Conservation (phyloP, 2,797 vertebrate genomes). For the Coregonus sp. region DNA sequence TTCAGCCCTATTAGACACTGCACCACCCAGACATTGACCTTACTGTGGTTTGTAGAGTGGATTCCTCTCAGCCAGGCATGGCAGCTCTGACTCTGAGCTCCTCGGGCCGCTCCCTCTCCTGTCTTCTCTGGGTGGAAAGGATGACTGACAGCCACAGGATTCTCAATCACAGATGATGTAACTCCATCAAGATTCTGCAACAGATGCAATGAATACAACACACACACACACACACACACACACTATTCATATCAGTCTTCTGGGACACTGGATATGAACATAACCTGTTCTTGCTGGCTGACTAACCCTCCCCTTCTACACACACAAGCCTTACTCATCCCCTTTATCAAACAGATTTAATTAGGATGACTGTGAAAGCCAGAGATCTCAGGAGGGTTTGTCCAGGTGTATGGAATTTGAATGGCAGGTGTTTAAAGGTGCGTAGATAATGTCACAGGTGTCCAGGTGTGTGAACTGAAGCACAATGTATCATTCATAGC, state of each 20-base stretch:
- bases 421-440: conserved; percentile 16
- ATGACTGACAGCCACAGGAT: conserved; percentile 61
- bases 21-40: conserved; percentile 23
- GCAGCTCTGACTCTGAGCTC: conserved; percentile 55
- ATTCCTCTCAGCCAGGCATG: conserved; percentile 64
- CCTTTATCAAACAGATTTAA: conserved; percentile 30
- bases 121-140: conserved; percentile 55
- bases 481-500: conserved; percentile 23
- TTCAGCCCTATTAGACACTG: conserved; percentile 10
- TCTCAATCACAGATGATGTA: conserved; percentile 72
- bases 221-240: neutral
- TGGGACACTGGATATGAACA: neutral
- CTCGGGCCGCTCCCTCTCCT: conserved; percentile 45
- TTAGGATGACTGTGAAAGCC: conserved; percentile 32
- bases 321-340: conserved; percentile 19
- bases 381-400: conserved; percentile 11
- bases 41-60: conserved; percentile 63
- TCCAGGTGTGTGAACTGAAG: conserved; percentile 10
- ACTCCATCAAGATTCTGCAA: conserved; percentile 73
- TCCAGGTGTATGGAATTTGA: conserved; percentile 32
- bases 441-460: conserved; percentile 6
- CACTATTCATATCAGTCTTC: neutral
- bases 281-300: conserved; percentile 17
- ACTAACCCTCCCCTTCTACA: conserved; percentile 29
- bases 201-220: conserved; percentile 29